These are phyloP conservation scores for Listronotus bonariensis DNA, from an alignment of 1,140 invertebrate species.

Conservation along the genomic window DNA sequence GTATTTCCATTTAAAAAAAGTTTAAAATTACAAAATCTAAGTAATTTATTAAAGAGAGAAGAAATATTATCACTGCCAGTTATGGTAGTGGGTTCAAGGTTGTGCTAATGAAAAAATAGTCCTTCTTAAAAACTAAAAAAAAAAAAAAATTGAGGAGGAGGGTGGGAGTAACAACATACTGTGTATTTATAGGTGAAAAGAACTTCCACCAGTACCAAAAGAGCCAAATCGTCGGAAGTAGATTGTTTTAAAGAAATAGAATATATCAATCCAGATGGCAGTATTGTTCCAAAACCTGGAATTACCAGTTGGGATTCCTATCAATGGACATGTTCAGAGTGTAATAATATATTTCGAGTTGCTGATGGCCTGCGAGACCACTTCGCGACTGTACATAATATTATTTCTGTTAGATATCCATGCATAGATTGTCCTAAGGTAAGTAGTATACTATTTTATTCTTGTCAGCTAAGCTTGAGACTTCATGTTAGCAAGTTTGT, in stretches of 20 bases:
- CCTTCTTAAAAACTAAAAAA: no score
- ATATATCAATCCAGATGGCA: slow-evolving; percentile 51
- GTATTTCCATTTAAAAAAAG: no score
- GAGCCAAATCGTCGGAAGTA: slow-evolving; percentile 4
- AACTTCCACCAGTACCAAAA: slow-evolving; percentile 2
- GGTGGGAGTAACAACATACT: no score
- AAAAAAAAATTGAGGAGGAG: no score
- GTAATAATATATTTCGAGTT: slow-evolving; percentile 59
- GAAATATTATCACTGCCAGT: no score
- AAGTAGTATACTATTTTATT: slow-evolving; percentile 39
- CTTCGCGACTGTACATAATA: slow-evolving; percentile 60
- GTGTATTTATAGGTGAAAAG: background rate
- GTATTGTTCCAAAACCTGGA: slow-evolving; percentile 43
- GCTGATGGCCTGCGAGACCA: slow-evolving; percentile 61
- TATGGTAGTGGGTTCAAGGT: no score
- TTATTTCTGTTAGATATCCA: slow-evolving; percentile 59
- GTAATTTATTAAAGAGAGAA: no score
- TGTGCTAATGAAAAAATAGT: no score
- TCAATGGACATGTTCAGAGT: slow-evolving; percentile 64
- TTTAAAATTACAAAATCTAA: no score
- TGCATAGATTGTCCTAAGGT: slow-evolving; percentile 65
- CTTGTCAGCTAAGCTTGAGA: slow-evolving; percentile 64
- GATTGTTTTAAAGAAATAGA: slow-evolving; percentile 39
- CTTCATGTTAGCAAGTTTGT: slow-evolving; percentile 64
- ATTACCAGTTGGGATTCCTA: slow-evolving; percentile 57